phyloP scores from a whole-genome alignment of 2,888 invertebrate genomes.

The Oligia fasciuncula region DNA sequence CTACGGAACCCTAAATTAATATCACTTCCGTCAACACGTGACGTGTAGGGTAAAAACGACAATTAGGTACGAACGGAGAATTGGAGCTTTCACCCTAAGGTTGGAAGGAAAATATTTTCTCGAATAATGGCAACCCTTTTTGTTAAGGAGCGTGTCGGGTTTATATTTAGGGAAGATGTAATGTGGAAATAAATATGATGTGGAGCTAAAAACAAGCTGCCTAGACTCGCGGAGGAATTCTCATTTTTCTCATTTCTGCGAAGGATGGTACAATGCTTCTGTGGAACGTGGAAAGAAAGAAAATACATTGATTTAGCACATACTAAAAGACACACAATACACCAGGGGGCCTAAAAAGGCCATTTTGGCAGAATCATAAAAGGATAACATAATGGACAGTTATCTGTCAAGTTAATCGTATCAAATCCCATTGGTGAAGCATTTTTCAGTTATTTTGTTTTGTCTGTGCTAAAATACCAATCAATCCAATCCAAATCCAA shows the following conservation, averaged over 20 bases:
- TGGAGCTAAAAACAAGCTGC: slow-evolving; percentile 16
- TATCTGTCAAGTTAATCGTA: too few species aligned
- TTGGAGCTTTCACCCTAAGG: slow-evolving; percentile 56
- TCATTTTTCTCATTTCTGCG: neutral
- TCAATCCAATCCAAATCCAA: too few species aligned
- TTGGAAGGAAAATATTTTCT: slow-evolving; percentile 66
- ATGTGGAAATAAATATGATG: slow-evolving; percentile 55
- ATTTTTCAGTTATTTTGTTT: too few species aligned
- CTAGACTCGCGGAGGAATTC: neutral
- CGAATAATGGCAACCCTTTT: slow-evolving; percentile 64
- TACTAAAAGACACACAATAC: too few species aligned
- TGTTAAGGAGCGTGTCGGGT: slow-evolving; percentile 44
- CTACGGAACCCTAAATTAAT: slow-evolving; percentile 84
- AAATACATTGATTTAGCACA: too few species aligned
- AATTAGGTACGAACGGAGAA: slow-evolving; percentile 63
- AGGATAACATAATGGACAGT: too few species aligned
- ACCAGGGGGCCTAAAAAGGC: too few species aligned
- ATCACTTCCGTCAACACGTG: slow-evolving; percentile 85
- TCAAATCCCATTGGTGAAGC: too few species aligned
- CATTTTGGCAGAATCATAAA: too few species aligned
- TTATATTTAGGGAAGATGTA: slow-evolving; percentile 54
- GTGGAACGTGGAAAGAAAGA: neutral
- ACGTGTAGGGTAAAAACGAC: slow-evolving; percentile 74
- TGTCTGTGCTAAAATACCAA: too few species aligned
- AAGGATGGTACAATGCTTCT: neutral